Evolutionary conservation across 92 coral and sea anemone genomes (phyloP).

Genomic region (Siderastrea siderea): DNA sequence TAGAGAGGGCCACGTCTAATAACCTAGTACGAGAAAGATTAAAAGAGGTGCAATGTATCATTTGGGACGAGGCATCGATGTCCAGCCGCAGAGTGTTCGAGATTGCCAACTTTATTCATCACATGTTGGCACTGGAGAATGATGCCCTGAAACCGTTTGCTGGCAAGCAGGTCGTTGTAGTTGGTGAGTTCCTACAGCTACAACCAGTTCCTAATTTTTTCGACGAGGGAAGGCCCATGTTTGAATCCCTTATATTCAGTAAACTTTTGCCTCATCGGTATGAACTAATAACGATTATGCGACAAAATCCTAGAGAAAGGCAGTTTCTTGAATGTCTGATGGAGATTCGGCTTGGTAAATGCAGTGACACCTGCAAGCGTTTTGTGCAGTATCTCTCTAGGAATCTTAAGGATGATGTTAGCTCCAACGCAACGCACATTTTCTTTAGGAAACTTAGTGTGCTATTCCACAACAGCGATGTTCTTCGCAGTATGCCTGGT

Average conservation of each 20-base stretch:
- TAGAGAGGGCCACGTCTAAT: conserved; percentile 33
- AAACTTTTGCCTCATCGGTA: conserved; percentile 27
- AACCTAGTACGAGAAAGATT: conserved; percentile 25
- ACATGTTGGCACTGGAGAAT: background rate
- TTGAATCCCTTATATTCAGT: conserved; percentile 20
- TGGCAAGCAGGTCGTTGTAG: conserved; percentile 21
- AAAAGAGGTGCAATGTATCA: conserved; percentile 6
- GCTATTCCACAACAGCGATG: background rate
- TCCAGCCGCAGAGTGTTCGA: conserved; percentile 41
- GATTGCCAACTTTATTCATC: conserved; percentile 30
- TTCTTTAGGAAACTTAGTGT: conserved; percentile 36
- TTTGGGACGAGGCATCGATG: conserved; percentile 51
- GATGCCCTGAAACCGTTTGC: background rate
- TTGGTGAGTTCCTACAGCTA: conserved; percentile 37
- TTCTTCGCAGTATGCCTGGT: conserved; percentile 2
- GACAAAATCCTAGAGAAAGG: conserved; percentile 1
- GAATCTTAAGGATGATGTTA: background rate
- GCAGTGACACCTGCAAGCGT: conserved; percentile 4
- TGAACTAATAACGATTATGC: conserved; percentile 1
- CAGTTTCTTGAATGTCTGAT: conserved; percentile 6
- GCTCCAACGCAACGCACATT: conserved; percentile 22
- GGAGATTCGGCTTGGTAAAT: conserved; percentile 17
- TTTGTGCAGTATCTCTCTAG: background rate
- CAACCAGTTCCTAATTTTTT: conserved; percentile 25
- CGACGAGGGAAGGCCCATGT: conserved; percentile 29